A percentile compares a stretch with the other conserved stretches of the same genome.
phyloP scores from a whole-genome alignment of 2,797 vertebrate genomes.

The Pogoniulus pusillus region DNA sequence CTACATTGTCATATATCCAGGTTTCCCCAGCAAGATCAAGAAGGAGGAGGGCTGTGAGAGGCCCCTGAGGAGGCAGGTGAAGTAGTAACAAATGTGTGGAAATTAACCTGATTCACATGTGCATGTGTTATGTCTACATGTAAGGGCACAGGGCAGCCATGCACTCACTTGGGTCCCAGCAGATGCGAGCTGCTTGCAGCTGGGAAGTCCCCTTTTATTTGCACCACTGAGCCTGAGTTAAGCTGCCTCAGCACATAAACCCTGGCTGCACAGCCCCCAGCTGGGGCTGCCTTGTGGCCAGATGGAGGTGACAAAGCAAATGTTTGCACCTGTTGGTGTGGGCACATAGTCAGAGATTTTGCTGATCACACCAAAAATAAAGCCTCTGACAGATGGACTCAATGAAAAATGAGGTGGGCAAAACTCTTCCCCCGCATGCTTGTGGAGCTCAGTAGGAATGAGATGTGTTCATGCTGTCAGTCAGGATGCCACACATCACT shows the following conservation, averaged over 20 bases:
- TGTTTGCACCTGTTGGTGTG: not conserved
- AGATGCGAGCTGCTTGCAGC: not conserved
- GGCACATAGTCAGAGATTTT: not conserved
- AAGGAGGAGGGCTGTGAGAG: not conserved
- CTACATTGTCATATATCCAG: not conserved
- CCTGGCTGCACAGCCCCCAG: not conserved
- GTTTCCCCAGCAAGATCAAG: constrained; percentile 20
- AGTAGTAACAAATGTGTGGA: constrained; percentile 49
- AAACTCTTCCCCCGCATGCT: not conserved
- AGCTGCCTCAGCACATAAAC: not conserved
- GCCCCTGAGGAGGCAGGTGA: not conserved
- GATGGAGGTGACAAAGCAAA: not conserved
- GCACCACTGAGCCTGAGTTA: fast-evolving
- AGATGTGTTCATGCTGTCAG: not conserved
- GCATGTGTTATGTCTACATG: not conserved
- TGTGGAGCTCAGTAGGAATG: not conserved
- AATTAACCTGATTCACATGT: constrained; percentile 32
- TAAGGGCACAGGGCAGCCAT: not conserved
- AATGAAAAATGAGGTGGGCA: constrained; percentile 8
- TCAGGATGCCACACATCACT: fast-evolving
- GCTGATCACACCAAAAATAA: not conserved
- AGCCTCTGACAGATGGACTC: not conserved
- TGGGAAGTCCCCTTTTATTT: not conserved
- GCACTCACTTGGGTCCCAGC: not conserved
- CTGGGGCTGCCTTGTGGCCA: not conserved